Base-by-base conservation (phyloP, 2,888 invertebrate species). In the Ptilodon capucinus region DNA sequence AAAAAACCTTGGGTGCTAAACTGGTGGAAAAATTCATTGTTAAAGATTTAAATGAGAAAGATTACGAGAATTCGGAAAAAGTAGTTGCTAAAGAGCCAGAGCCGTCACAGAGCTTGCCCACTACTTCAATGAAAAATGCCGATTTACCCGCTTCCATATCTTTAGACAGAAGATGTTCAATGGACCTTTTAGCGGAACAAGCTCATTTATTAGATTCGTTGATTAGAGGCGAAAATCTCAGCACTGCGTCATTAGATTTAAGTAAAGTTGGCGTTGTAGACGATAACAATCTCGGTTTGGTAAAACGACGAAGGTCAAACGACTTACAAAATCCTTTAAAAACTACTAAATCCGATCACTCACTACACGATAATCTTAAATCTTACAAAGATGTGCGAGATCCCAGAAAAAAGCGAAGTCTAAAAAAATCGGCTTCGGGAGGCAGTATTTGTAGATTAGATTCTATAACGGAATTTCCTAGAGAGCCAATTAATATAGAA, bases 21-120 rank as follows among this genome's bases (percentile, higher is more conserved):
- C 84, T 97, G 45, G 92, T 95, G 16, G 96, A 97, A 79, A 95
- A 96, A 74, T 95, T 94, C 72, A 82, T 93, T 36, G 93, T 96
- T 19, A 93, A 92, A 66, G 93, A 94, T 68, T 90, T 92, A 68
- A 81, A 92, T 64, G 76, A 76, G 21, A 78, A 80, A 23, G 74
- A 79, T 17, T 30, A 21, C 6, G 62, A 57, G 52, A 50, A 21
- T 11, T 43, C 57, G 42, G 47, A 38, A 43, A 53, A 57, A 44
- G 43, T 53, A 34, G 51, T 49, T 39, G 47, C 44, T 41, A 54
- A 48, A 39, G 54, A 57, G 42, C 40, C 36, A 42, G 28, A 30
- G 2, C 43, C 28, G 34, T 36, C 47, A 35, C 40, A 68, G 51
- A 71, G 42, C 43, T 44, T 64, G 51, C 57, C 64, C 19, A 46